A percentile compares a stretch with the other conserved stretches of the same genome.
Evolutionary conservation across 2,797 vertebrate species (phyloP).

Genomic region (Coilia nasus): DNA sequence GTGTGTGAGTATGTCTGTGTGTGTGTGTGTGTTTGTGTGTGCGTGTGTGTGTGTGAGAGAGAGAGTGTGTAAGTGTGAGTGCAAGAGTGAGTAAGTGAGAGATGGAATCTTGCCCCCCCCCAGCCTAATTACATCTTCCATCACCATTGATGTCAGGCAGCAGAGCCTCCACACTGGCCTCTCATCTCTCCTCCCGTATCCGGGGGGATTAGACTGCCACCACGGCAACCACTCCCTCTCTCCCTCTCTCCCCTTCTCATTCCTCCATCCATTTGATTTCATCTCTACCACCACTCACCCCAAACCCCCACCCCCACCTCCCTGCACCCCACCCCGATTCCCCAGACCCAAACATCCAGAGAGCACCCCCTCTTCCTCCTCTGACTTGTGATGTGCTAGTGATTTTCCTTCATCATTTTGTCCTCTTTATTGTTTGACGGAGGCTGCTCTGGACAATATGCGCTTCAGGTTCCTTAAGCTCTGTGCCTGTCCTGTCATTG

Average conservation of each 20-base stretch:
- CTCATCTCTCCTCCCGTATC: conserved; percentile 38
- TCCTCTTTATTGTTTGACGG: conserved; percentile 41
- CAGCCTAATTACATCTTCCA: conserved; percentile 46
- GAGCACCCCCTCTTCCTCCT: not conserved
- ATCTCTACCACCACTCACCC: conserved; percentile 45
- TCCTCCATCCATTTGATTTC: conserved; percentile 55
- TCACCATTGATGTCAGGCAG: conserved; percentile 43
- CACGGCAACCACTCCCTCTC: not conserved
- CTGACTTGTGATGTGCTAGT: conserved; percentile 27
- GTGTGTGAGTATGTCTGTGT: conserved; percentile 31
- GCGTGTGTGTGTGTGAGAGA: conserved; percentile 19
- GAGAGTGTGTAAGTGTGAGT: conserved; percentile 4
- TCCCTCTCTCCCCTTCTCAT: not conserved
- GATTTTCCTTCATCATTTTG: conserved; percentile 58
- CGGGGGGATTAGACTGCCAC: conserved; percentile 38
- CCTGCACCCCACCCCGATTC: not conserved
- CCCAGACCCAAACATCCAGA: not conserved
- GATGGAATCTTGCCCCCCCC: conserved; percentile 27
- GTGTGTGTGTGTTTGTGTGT: conserved; percentile 29
- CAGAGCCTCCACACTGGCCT: conserved; percentile 39
- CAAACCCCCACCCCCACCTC: conserved; percentile 30
- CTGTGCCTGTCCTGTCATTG: not conserved
- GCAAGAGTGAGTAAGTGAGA: not conserved
- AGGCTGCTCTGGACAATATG: conserved; percentile 19
- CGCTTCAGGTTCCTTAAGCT: not conserved